These are phyloP conservation scores for Pyxicephalus adspersus DNA, from an alignment of 2,113 vertebrate genomes.

Conservation along the genomic window DNA sequence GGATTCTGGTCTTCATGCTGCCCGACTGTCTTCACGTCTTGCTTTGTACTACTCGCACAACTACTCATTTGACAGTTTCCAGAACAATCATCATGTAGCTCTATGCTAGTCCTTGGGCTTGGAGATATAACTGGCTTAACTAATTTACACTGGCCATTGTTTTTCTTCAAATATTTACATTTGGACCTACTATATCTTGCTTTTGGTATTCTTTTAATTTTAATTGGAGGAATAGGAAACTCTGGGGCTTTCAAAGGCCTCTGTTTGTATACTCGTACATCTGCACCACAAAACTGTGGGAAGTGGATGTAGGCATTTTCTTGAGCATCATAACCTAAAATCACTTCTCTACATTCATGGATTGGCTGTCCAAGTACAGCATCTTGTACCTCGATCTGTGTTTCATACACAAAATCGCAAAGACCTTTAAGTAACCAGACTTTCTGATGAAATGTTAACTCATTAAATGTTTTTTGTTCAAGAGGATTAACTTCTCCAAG, in stretches of 20 bases:
- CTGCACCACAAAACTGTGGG: slow-evolving; percentile 96
- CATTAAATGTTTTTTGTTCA: slow-evolving; percentile 88
- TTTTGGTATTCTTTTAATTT: slow-evolving; percentile 73
- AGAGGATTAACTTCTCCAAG: slow-evolving; percentile 89
- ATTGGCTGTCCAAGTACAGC: slow-evolving; percentile 93
- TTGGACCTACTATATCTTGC: slow-evolving; percentile 71
- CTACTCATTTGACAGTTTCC: slow-evolving; percentile 52
- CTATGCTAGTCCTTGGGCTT: slow-evolving; percentile 60
- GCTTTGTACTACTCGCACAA: slow-evolving; percentile 62
- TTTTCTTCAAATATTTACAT: slow-evolving; percentile 65
- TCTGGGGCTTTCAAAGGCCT: slow-evolving; percentile 83
- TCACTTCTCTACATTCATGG: slow-evolving; percentile 96
- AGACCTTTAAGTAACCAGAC: slow-evolving; percentile 96
- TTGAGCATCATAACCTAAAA: slow-evolving; percentile 92
- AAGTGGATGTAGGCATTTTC: slow-evolving; percentile 97
- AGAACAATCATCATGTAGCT: slow-evolving; percentile 49
- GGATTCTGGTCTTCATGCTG: slow-evolving; percentile 68
- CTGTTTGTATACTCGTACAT: slow-evolving; percentile 94
- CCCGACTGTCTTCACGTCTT: slow-evolving; percentile 64
- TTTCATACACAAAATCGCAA: slow-evolving; percentile 95
- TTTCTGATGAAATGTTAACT: slow-evolving; percentile 87
- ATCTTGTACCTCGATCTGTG: slow-evolving; percentile 92
- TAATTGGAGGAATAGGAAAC: slow-evolving; percentile 80
- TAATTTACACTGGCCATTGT: slow-evolving; percentile 66
- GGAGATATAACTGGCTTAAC: slow-evolving; percentile 54